Percentiles rank a stretch among this genome's conserved stretches.
These are phyloP conservation scores for Lerista edwardsae DNA, from an alignment of 2,797 vertebrate species.

Conservation along the genomic window DNA sequence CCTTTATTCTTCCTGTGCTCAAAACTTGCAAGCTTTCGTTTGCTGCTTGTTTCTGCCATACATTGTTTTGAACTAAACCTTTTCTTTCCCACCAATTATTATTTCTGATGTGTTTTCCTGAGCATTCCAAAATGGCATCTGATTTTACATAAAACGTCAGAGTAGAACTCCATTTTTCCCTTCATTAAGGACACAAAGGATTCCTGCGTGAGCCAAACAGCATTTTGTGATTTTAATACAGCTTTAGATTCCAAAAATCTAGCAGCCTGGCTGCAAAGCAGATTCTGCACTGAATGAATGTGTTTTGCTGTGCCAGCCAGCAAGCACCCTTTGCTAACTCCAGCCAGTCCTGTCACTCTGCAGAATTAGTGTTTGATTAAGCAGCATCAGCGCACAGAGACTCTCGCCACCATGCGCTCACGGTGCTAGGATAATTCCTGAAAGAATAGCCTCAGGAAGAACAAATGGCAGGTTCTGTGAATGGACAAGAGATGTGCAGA, in stretches of 20 bases:
- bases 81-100: constrained; percentile 83
- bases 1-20: constrained; percentile 75
- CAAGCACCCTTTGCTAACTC: constrained; percentile 61
- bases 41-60: constrained; percentile 79
- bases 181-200: constrained; percentile 82
- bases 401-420: constrained; percentile 80
- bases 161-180: constrained; percentile 79
- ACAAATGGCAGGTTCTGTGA: constrained; percentile 48
- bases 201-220: constrained; percentile 77
- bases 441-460: constrained; percentile 71
- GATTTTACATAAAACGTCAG: constrained; percentile 79
- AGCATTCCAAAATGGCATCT: constrained; percentile 79
- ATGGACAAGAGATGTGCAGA: neutral
- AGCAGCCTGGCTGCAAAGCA: constrained; percentile 78
- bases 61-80: constrained; percentile 78
- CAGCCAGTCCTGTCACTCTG: constrained; percentile 71
- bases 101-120: constrained; percentile 82
- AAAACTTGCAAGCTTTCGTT: constrained; percentile 76
- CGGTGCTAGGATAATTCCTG: constrained; percentile 81
- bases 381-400: constrained; percentile 58
- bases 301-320: constrained; percentile 66
- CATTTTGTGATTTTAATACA: constrained; percentile 78
- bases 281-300: constrained; percentile 74
- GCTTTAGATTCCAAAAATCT: constrained; percentile 78
- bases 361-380: constrained; percentile 74